Evolutionary conservation across 2,888 invertebrate genomes (phyloP), one percentile per base, ranked within the genome.

Genomic region (Oconnorella tubifera): DNA sequence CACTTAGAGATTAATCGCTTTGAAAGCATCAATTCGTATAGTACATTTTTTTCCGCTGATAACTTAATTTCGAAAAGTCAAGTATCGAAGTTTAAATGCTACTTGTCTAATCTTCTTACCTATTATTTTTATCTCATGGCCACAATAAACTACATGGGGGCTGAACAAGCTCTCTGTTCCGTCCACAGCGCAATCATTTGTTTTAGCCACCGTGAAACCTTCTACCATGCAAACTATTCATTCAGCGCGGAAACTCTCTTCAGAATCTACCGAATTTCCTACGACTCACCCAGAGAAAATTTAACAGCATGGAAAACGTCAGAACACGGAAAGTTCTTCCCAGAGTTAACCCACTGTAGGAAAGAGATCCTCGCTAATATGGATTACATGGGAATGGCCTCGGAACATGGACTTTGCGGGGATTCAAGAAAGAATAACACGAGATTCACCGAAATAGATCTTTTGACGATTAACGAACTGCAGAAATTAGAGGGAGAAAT

Each of bases 151-250:
- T 68, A 65, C 62, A 31, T 70, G 56, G 71, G 71, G 25, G 70
- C 68, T 10, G 68, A 71, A 50, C 68, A 72, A 63, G 65, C 72
- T 3, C 63, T 72, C 33, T 72, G 72, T 53, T 60, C 64, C 29
- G 68, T 66, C 49, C 70, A 66, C 58, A 67, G 65, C 56, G 66
- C 70, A 4, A 40, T 72, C 50, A 63, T 71, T 23, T 72, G 72
- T 57, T 72, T 72, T 64, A 71, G 71, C 48, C 68, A 71, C 60
- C 56, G 63, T 31, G 72, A 72, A 66, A 72, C 71, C n/a, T 71
- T 70, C 59, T 65, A 67, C 60, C 71, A 70, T 62, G 68, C 68
- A 23, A 72, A 72, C 64, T 67, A 58, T 53, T 68, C 71, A 3
- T 71, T 71, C 65, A 59, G 63, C 33, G 72, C 66, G 4, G 72